phyloP scores from a whole-genome alignment of 1,140 invertebrate genomes.

The Cydia pomonella region DNA sequence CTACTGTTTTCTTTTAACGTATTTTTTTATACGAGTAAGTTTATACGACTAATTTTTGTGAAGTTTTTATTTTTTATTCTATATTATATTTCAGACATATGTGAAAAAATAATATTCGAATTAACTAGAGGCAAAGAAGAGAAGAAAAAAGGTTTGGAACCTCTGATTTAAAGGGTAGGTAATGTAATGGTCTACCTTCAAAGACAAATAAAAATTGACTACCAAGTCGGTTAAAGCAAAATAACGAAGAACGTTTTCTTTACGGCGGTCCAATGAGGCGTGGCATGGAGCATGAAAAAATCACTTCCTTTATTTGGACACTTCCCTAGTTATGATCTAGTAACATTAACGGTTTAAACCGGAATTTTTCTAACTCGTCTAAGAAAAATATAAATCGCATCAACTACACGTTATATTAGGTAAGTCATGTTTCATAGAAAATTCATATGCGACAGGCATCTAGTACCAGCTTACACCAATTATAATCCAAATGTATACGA shows the following conservation, averaged over 20 bases:
- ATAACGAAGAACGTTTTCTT: not conserved
- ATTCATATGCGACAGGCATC: not conserved
- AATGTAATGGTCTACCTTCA: not conserved
- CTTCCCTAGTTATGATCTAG: not conserved
- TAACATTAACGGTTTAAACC: not conserved
- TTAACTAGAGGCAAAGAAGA: too few species aligned
- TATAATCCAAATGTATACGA: not conserved
- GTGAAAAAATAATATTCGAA: too few species aligned
- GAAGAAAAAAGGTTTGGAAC: too few species aligned
- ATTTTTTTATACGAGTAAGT: not conserved
- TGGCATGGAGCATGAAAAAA: slow-evolving; percentile 2
- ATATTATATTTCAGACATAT: too few species aligned
- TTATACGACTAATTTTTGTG: too few species aligned
- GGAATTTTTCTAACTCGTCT: not conserved
- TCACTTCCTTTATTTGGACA: not conserved
- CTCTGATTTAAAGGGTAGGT: not conserved
- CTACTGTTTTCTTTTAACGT: not conserved
- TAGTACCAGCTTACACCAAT: not conserved
- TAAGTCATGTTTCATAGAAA: not conserved
- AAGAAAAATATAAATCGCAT: not conserved
- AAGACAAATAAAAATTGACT: not conserved
- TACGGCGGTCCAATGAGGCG: slow-evolving; percentile 22
- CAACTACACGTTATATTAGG: not conserved
- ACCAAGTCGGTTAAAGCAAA: not conserved
- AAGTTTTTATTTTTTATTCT: too few species aligned